These are phyloP conservation scores for Caenorhabditis remanei DNA, from an alignment of 1,140 invertebrate genomes.

Conservation along the genomic window DNA sequence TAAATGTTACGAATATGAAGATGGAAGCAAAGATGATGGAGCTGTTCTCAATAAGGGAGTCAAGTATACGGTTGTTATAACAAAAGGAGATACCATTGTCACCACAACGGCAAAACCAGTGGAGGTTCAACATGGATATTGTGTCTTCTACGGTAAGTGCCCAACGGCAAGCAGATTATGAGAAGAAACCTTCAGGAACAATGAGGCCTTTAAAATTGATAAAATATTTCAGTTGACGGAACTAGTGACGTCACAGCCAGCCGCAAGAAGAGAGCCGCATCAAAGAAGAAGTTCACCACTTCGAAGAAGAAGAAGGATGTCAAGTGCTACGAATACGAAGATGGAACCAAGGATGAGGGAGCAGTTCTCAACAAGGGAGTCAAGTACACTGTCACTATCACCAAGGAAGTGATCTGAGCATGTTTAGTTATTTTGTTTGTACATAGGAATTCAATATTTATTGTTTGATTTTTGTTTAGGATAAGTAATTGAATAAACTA, in stretches of 20 bases:
- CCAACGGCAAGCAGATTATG: background rate
- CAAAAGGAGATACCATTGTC: background rate
- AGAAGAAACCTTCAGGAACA: no score
- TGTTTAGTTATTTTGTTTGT: background rate
- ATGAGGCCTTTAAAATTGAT: background rate
- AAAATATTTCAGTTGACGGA: background rate
- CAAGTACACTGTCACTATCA: slow-evolving; percentile 11
- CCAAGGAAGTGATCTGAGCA: background rate
- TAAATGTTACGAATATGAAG: slow-evolving; percentile 26
- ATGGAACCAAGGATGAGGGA: slow-evolving; percentile 30
- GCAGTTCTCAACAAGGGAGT: slow-evolving; percentile 11
- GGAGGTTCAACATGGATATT: background rate
- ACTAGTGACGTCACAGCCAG: background rate
- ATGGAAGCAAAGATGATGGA: slow-evolving; percentile 30
- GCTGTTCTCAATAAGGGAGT: slow-evolving; percentile 30
- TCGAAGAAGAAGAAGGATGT: slow-evolving; percentile 1
- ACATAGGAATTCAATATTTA: slow-evolving; percentile 8
- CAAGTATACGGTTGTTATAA: background rate
- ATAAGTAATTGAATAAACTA: background rate
- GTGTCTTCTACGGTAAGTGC: background rate
- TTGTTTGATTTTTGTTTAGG: background rate
- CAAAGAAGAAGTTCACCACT: background rate
- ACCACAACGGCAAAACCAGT: background rate
- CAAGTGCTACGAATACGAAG: slow-evolving; percentile 19
- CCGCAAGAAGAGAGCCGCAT: background rate